Conservation (phyloP, 2,797 vertebrate genomes). For the Pseudomugil gertrudae region DNA sequence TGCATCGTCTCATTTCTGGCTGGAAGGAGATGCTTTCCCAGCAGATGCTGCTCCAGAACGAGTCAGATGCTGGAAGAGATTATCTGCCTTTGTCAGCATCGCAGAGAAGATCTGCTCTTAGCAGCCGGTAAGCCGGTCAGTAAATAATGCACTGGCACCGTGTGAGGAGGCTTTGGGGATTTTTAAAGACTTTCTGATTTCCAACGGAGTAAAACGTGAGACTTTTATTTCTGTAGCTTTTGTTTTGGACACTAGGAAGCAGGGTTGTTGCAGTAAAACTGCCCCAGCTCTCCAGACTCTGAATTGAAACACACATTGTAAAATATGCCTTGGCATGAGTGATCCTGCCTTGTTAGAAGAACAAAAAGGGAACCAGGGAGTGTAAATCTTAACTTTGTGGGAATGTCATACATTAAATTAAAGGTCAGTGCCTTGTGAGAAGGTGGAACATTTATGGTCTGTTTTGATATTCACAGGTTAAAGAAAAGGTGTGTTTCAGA, state of each 20-base stretch:
- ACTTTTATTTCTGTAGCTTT: constrained; percentile 16
- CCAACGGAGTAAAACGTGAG: constrained; percentile 29
- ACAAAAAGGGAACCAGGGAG: constrained; percentile 13
- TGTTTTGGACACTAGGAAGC: constrained; percentile 40
- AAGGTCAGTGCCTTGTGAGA: constrained; percentile 57
- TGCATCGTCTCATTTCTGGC: constrained; percentile 15
- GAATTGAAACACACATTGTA: neutral
- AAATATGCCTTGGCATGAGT: constrained; percentile 35
- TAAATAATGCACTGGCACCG: constrained; percentile 25
- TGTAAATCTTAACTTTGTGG: constrained; percentile 8
- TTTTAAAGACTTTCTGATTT: constrained; percentile 32
- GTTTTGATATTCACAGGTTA: neutral
- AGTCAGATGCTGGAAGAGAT: constrained; percentile 38
- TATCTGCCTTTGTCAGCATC: constrained; percentile 22
- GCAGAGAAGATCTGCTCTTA: constrained; percentile 24
- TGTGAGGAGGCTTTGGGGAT: constrained; percentile 21
- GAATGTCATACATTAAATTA: constrained; percentile 2
- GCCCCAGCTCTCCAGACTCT: constrained; percentile 42
- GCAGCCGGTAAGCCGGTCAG: constrained; percentile 23
- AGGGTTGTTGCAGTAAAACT: constrained; percentile 53
- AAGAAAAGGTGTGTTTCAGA: neutral
- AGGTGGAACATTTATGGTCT: constrained; percentile 14
- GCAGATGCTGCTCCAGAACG: constrained; percentile 45
- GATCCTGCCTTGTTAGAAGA: constrained; percentile 19
- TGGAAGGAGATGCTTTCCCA: constrained; percentile 47